Base-by-base conservation (phyloP, 2,888 invertebrate species). In the Callimorpha dominula region DNA sequence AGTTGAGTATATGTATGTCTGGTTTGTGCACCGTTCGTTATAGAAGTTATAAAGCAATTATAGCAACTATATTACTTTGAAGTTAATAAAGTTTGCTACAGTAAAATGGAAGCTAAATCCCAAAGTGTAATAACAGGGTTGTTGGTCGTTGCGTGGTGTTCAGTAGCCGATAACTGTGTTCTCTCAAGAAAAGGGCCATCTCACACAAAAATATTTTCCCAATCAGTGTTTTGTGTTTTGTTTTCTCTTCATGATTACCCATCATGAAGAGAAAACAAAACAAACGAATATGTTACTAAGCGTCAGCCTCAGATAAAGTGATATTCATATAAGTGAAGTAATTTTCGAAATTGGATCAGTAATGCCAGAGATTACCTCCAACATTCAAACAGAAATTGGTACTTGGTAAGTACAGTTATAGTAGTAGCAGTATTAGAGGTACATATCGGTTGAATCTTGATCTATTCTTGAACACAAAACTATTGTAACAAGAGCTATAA, bases 41-140 rank as follows among this genome's bases (percentile, higher is more conserved):
- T 4, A 60, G 57, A 50, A 12, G 40, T 52, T 52, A 54, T 63
- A 52, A 52, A 68, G 65, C 57, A 68, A 72, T 68, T 72, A 65
- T 49, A 40, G 40, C 65, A 65, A 68, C 49, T 46, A 49, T 64
- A 20, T 50, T 52, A 60, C 12, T 11, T 31, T 31, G 31, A 42
- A 67, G 62, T 17, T 62, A 67, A 67, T n/a, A n/a, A 52, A 31
- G 63, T 17, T 54, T 65, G 31, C 42, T 20, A 15, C 17, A 5
- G 6, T 6, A 15, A 52, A 42, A 6, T 66, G 8, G n/a, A 46
- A 49, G 46, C 31, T 31, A 2, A 31, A 2, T 31, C 31, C 31
- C 31, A 31, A 31, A 31, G 31, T 31, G 31, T 31, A 31, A 31
- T 31, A 31, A 31, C 2, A 31, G 31, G 31, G 31, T 31, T 31